A percentile compares a stretch with the other conserved stretches of the same genome.
These are phyloP conservation scores for Baronia brevicornis DNA, from an alignment of 2,888 invertebrate species.

Conservation along the genomic window DNA sequence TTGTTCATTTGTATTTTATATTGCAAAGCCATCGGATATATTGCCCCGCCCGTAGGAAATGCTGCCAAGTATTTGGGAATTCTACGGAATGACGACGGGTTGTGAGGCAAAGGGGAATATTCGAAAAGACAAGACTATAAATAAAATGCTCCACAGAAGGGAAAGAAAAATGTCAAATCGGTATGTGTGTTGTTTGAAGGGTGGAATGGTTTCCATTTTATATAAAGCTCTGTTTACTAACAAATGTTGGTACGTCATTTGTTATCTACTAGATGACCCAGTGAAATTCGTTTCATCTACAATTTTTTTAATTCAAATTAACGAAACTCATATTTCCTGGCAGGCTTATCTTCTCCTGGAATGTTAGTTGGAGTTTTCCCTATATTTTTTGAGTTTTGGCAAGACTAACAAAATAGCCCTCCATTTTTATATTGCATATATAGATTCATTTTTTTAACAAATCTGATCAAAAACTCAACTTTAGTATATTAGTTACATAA, in stretches of 20 bases:
- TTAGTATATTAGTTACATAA: no score
- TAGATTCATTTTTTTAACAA: no score
- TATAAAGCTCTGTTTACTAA: slow-evolving; percentile 1
- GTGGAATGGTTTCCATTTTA: slow-evolving; percentile 14
- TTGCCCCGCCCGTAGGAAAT: slow-evolving; percentile 27
- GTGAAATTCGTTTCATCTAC: no score
- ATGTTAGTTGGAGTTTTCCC: no score
- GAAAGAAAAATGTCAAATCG: slow-evolving; percentile 43
- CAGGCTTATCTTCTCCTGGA: no score
- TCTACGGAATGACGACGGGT: slow-evolving; percentile 39
- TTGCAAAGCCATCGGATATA: slow-evolving; percentile 25
- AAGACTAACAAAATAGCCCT: no score
- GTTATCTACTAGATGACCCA: no score
- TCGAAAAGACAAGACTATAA: slow-evolving; percentile 48
- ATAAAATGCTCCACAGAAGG: slow-evolving; percentile 48
- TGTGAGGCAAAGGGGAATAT: slow-evolving; percentile 41
- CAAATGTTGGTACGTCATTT: no score
- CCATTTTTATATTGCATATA: no score
- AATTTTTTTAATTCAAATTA: no score
- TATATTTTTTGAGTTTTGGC: no score
- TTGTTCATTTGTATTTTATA: slow-evolving; percentile 26
- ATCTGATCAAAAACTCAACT: no score
- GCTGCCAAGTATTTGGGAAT: slow-evolving; percentile 43
- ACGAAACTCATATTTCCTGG: slow-evolving; percentile 15
- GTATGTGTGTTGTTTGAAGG: slow-evolving; percentile 35